Evolutionary conservation across 2,797 vertebrate species (phyloP).

Genomic region (Sebastiscus albofasciatus): DNA sequence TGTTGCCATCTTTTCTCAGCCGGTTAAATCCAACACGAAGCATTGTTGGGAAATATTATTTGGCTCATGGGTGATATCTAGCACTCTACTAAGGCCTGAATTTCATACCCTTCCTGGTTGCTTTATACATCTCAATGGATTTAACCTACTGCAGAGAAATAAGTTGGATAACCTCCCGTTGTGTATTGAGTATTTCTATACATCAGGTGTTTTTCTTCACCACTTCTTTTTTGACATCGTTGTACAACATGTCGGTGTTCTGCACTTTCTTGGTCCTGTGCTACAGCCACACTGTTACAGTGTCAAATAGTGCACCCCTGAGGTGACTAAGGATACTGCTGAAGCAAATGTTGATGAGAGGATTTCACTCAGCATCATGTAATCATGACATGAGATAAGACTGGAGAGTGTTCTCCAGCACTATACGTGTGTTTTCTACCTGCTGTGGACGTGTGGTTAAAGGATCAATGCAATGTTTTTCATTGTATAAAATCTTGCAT

Average conservation of each 20-base stretch:
- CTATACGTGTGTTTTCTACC: background rate
- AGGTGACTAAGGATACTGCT: background rate
- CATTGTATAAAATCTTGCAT: conserved; percentile 75
- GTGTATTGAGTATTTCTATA: background rate
- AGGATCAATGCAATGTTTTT: conserved; percentile 45
- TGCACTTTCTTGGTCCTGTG: background rate
- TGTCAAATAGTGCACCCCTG: background rate
- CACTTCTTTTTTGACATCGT: background rate
- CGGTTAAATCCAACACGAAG: background rate
- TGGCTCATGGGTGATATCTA: background rate
- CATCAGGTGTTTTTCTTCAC: background rate
- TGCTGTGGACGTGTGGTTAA: conserved; percentile 35
- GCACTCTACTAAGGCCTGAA: background rate
- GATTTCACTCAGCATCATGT: conserved; percentile 32
- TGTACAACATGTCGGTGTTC: background rate
- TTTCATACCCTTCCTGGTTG: background rate
- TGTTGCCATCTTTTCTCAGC: background rate
- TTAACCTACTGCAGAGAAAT: background rate
- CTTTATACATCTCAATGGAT: background rate
- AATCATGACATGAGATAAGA: conserved; percentile 6
- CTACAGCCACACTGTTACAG: background rate
- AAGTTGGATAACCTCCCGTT: no score
- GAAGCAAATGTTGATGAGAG: conserved; percentile 41
- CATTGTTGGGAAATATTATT: background rate
- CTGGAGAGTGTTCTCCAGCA: background rate